Percentiles rank a stretch among this genome's conserved stretches.
phyloP scores from a whole-genome alignment of 2,888 invertebrate species.

The Choreutis nemorana region DNA sequence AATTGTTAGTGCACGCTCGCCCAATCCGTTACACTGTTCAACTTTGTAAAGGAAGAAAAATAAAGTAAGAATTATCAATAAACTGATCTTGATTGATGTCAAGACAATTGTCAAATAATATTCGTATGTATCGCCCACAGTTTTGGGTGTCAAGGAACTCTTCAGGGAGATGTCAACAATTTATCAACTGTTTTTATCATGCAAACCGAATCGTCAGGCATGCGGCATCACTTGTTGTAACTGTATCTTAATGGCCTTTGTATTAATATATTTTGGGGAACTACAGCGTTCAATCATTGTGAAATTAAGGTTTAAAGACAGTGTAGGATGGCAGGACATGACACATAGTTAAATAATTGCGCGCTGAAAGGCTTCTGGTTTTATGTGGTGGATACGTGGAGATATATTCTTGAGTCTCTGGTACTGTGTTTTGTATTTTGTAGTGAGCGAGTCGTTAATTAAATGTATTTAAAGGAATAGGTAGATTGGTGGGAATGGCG shows the following conservation, averaged over 20 bases:
- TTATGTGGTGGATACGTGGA: no score
- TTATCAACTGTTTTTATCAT: conserved; percentile 50
- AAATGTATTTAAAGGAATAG: conserved; percentile 10
- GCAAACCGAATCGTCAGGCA: conserved; percentile 25
- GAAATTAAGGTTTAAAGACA: no score
- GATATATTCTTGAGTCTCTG: no score
- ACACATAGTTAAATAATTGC: no score
- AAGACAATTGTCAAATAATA: conserved; percentile 26
- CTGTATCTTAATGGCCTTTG: conserved; percentile 32
- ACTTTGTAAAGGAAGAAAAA: conserved; percentile 20
- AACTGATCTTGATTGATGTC: conserved; percentile 16
- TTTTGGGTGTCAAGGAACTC: conserved; percentile 35
- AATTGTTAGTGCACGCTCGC: conserved; percentile 22
- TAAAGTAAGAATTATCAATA: conserved; percentile 9
- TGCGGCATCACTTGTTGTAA: conserved; percentile 28
- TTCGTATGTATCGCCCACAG: conserved; percentile 18
- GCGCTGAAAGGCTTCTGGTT: background rate
- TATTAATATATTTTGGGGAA: no score
- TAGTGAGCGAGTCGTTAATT: no score
- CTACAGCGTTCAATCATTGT: no score
- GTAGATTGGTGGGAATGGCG: conserved; percentile 10
- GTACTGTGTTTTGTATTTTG: no score
- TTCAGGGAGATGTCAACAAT: conserved; percentile 34
- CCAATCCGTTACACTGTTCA: conserved; percentile 28
- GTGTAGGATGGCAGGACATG: no score